Base-by-base conservation (phyloP, 53 echinoderm and acorn worm species). In the Stichopus horrens region DNA sequence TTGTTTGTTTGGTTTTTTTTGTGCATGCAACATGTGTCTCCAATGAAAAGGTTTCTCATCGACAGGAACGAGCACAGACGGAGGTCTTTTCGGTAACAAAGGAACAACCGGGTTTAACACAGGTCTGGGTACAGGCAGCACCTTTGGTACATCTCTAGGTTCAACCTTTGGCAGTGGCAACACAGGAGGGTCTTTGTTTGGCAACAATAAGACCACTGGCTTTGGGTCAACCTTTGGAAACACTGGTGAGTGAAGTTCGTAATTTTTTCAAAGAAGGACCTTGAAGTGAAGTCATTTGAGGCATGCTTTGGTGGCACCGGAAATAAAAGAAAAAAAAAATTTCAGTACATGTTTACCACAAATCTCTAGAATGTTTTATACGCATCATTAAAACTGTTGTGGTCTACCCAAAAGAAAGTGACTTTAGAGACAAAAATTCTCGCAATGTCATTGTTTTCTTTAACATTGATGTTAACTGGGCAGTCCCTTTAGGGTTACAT, bases 11-110 rank as follows among this genome's bases (percentile, higher is more conserved):
- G 37, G 66, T 65, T 11, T 1, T 14, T 14, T 14, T 11, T 76
- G 23, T 23, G 77, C 54, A 0, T 76, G 53, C 21, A 23, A 71
- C 16, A 71, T 16, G 1, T 6, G 8, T 74, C 18, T 76, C 52
- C 21, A 7, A 76, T 76, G 77, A 22, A 76, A 76, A 23, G 37
- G 23, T 56, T 7, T 87, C 73, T 54, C 53, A 57, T 87, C n/a
- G 19, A 10, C 75, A 87, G 87, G 87, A 53, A 77, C 93, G n/a
- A 85, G 23, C 53, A 87, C 89, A 53, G 91, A 91, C 9, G 83
- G 92, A 8, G 79, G 95, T 58, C 86, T 96, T 58, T 96, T 96
- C 93, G 95, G 94, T 55, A 96, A 92, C 63, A 79, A 79, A 67
- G 90, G 84, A 53, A 89, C 97, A 5, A 93, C 93, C 14, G 93